These are phyloP conservation scores for Palythoa grandis DNA, from an alignment of 92 coral and sea anemone genomes.

Conservation along the genomic window DNA sequence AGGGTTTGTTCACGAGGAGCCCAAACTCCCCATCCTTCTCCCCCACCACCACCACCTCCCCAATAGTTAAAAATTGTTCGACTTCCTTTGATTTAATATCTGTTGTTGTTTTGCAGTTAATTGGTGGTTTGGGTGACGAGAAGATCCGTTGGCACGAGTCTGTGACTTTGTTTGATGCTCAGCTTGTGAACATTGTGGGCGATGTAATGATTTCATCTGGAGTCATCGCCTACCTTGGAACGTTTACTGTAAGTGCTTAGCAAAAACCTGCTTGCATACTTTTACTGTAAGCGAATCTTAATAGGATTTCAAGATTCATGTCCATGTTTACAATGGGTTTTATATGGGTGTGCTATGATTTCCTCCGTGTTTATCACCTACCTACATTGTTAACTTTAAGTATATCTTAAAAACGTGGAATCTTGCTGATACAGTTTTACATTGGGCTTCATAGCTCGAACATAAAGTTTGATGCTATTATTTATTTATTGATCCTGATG, in stretches of 20 bases:
- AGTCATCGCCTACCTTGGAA: constrained; percentile 94
- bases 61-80: no score
- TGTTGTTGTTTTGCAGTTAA: constrained; percentile 59
- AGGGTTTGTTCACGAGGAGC: no score
- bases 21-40: no score
- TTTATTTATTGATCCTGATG: neutral
- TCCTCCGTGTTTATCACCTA: no score
- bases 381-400: no score
- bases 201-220: constrained; percentile 99
- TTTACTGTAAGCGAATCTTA: neutral
- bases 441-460: no score
- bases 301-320: neutral
- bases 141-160: constrained; percentile 99
- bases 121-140: constrained; percentile 97
- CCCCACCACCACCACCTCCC: no score
- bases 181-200: constrained; percentile 91
- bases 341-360: no score
- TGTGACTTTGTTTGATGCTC: constrained; percentile 91
- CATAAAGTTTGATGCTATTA: no score
- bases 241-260: constrained; percentile 82
- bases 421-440: no score
- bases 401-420: no score
- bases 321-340: no score
- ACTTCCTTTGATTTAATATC: neutral
- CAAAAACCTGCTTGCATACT: neutral